These are phyloP conservation scores for Eleginops maclovinus DNA, from an alignment of 2,113 vertebrate species.

Conservation along the genomic window DNA sequence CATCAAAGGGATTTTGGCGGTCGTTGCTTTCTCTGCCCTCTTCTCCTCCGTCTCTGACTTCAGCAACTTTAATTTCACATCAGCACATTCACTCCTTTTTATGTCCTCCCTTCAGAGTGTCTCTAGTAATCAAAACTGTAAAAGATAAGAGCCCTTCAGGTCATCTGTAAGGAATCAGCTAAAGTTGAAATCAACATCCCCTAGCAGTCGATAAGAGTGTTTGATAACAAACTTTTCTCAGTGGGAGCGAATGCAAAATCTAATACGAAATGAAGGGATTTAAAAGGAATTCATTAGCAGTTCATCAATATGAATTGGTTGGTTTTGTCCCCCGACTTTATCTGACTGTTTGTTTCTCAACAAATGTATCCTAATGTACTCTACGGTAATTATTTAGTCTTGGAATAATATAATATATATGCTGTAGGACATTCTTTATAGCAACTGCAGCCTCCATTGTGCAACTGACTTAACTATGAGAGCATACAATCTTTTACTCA, in stretches of 20 bases:
- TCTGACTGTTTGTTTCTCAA: background rate
- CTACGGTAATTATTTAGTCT: background rate
- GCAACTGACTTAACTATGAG: background rate
- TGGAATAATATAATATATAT: background rate
- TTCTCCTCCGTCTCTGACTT: background rate
- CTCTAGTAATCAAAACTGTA: background rate
- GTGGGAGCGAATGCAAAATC: background rate
- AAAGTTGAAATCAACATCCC: background rate
- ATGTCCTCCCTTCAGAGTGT: background rate
- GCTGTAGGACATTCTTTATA: background rate
- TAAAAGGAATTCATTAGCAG: background rate
- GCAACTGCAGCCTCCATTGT: background rate
- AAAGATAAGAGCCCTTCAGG: slow-evolving; percentile 1
- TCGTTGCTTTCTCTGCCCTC: background rate
- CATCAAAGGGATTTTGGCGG: background rate
- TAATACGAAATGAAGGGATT: background rate
- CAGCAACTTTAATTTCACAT: background rate
- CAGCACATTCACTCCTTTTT: background rate
- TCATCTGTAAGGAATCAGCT: background rate
- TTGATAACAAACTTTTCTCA: background rate
- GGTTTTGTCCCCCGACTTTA: background rate
- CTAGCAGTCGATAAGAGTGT: background rate
- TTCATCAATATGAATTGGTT: background rate
- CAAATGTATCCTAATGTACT: background rate
- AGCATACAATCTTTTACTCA: background rate